Evolutionary conservation across 1,140 invertebrate genomes (phyloP).

Genomic region (Chironomus tepperi): DNA sequence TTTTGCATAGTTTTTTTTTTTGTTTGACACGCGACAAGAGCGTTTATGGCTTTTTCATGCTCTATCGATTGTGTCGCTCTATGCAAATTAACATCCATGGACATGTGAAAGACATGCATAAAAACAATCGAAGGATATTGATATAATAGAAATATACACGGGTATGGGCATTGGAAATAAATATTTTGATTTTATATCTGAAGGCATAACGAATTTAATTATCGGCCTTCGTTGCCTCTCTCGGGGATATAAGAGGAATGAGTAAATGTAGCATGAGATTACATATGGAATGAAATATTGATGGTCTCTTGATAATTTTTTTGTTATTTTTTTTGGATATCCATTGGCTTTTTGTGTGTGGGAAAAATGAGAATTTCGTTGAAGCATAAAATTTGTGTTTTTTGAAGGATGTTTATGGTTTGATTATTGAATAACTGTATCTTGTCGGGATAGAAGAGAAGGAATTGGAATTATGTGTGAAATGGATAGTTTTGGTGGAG

Average conservation of each 20-base stretch:
- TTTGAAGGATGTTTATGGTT: too few relatives aligned
- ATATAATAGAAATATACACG: not conserved
- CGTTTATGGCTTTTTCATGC: conserved; percentile 7
- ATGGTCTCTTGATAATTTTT: too few relatives aligned
- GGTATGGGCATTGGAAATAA: not conserved
- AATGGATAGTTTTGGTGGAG: too few relatives aligned
- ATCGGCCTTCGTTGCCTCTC: not conserved
- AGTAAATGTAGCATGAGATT: too few relatives aligned
- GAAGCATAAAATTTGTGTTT: too few relatives aligned
- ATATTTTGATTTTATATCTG: conserved; percentile 19
- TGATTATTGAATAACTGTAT: too few relatives aligned
- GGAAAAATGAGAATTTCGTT: not conserved
- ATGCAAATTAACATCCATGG: not conserved
- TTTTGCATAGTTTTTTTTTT: not conserved
- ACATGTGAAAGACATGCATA: not conserved
- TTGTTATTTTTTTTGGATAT: not conserved
- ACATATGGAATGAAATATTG: too few relatives aligned
- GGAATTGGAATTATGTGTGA: too few relatives aligned
- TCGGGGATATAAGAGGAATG: not conserved
- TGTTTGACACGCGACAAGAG: conserved; percentile 4
- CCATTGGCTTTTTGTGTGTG: not conserved
- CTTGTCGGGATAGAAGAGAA: too few relatives aligned
- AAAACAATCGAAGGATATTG: conserved; percentile 8
- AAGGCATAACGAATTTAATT: conserved; percentile 22
- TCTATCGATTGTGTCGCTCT: not conserved